Evolutionary conservation across 1,140 invertebrate genomes (phyloP).

Genomic region (Aphidius gifuensis): DNA sequence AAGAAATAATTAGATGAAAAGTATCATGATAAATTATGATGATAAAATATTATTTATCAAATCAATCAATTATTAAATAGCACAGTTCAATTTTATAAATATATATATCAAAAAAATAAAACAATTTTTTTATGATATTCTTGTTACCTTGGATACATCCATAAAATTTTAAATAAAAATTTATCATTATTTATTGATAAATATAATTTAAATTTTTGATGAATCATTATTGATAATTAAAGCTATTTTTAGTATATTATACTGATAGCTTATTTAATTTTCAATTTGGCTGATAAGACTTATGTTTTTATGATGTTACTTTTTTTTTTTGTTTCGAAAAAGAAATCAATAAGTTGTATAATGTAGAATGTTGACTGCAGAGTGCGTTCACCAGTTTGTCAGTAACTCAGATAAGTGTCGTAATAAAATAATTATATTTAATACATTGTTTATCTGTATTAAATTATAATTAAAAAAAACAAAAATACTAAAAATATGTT

Average conservation of each 20-base stretch:
- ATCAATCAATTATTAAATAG: not conserved
- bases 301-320: no score
- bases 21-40: not conserved
- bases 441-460: not conserved
- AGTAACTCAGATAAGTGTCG: slow-evolving; percentile 8
- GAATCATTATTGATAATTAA: not conserved
- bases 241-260: not conserved
- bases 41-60: not conserved
- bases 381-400: slow-evolving; percentile 22
- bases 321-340: not conserved
- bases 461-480: not conserved
- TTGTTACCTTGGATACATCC: slow-evolving; percentile 14
- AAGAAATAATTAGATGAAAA: not conserved
- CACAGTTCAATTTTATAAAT: no score
- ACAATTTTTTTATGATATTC: not conserved
- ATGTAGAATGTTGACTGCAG: slow-evolving; percentile 6
- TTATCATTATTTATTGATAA: no score
- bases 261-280: not conserved
- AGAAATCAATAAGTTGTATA: slow-evolving; percentile 26
- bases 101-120: no score
- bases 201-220: not conserved
- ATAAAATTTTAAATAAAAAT: not conserved
- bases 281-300: not conserved
- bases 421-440: slow-evolving; percentile 5
- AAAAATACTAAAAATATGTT: no score